Evolutionary conservation across 2,888 invertebrate genomes (phyloP), one percentile per base, ranked within the genome.

Genomic region (Orthonychiurus folsomi): DNA sequence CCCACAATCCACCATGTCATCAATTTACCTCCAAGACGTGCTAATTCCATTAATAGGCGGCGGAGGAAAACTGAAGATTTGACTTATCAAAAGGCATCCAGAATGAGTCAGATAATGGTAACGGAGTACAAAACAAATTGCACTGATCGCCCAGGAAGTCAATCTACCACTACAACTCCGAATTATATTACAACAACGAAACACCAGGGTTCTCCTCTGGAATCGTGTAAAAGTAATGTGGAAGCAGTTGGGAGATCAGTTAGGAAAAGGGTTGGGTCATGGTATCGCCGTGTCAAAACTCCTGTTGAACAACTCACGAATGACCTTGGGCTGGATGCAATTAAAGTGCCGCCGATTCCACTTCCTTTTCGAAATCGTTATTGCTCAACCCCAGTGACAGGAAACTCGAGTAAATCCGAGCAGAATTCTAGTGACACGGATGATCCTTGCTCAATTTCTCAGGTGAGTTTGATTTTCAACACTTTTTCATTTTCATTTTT

Each of bases 41-140:
- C 62, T 9, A 65, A 62, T 25, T 53, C 63, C 9, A 69, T 72
- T 23, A 63, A 66, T 47, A 50, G 69, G 15, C 54, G 65, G 5
- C 65, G 59, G 18, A 61, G 57, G 18, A 26, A 63, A 15, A 28
- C 37, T 26, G 68, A 65, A 47, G 65, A 68, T 54, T 56, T 64
- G 54, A 60, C 64, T 1, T 72, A 66, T 59, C 67, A 70, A 60
- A 72, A 64, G 48, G 66, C 72, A 1, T 59, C 67, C 3, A 53
- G 70, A n/a, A 60, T 72, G 23, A 70, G 65, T 65, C 69, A 70
- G 59, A 48, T 67, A 59, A 72, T 72, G 72, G 57, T 65, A 20
- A 63, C 70, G 2, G 70, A 72, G 9, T 70, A 66, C 55, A 67
- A 68, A 66, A 56, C 65, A 1, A 54, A 47, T n/a, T 37, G 18